phyloP scores from a whole-genome alignment of 2,113 vertebrate genomes.

The Tachuris rubrigastra region DNA sequence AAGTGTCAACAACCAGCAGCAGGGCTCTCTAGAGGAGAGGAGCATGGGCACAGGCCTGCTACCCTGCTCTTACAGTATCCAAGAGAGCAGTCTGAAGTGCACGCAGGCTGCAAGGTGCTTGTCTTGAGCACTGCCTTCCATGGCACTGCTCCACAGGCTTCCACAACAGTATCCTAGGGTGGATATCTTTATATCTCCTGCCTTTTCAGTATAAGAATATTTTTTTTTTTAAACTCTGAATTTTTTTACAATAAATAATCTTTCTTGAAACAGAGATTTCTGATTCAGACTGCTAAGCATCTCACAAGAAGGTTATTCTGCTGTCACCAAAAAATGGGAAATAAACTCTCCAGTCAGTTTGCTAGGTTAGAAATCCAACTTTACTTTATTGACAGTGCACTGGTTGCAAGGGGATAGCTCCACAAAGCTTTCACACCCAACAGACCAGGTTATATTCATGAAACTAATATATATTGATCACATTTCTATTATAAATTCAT shows the following conservation, averaged over 20 bases:
- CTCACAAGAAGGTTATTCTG: background rate
- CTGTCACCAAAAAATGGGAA: background rate
- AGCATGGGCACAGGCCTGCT: background rate
- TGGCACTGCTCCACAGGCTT: background rate
- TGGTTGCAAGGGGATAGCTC: background rate
- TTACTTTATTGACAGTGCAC: background rate
- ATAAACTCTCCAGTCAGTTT: background rate
- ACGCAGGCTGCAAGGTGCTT: background rate
- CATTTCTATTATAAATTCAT: background rate
- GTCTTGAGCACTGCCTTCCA: background rate
- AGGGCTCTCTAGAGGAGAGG: background rate
- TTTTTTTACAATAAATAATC: background rate
- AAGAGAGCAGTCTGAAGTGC: background rate
- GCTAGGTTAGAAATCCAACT: background rate
- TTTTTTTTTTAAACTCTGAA: too few relatives aligned
- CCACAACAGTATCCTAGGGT: background rate
- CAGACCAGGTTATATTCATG: background rate
- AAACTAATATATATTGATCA: background rate
- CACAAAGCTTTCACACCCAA: background rate
- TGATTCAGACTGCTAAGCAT: background rate
- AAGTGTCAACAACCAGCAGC: background rate
- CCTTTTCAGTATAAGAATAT: background rate
- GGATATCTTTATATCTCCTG: background rate
- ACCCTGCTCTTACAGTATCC: accelerated
- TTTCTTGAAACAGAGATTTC: background rate